Evolutionary conservation across 1,140 invertebrate species (phyloP), one percentile per base, ranked within the genome.

Genomic region (Dysdera silvatica): DNA sequence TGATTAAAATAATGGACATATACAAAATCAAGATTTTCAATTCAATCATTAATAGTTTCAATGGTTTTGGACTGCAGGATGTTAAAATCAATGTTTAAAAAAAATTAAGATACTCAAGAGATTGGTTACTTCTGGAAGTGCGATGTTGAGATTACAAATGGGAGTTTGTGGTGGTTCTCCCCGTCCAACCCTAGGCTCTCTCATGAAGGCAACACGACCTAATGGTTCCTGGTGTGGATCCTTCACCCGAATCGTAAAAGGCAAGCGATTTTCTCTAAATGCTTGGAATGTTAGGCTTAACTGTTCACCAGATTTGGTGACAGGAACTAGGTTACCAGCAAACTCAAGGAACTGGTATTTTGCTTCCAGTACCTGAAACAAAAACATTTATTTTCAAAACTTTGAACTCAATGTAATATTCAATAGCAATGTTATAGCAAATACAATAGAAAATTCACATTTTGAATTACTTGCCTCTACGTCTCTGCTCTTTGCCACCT

Each of bases 221-320:
- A 94, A 85, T 28, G 91, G 87, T 74, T 97, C 93, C 48, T 94
- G 84, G 74, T 93, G 85, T 45, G 88, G 85, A 75, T 96, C 94
- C 74, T 94, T 91, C 2, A 98, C 88, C 70, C 93, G 86, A 0
- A 95, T 89, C n/a, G 87, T 90, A 75, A 97, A 96, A 2, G 94
- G 91, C 56, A 99, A 79, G 49, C 96, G 82, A 79, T 98, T 99
- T 77, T 99, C 96, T 68, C 91, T 84, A 81, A 99, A 99, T 24
- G 95, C 93, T 75, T 88, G 85, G 78, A 99, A 99, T 31, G 88
- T 90, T 69, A 99, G 84, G 70, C 88, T 87, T n/a, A 98, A 80
- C 72, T 98, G 96, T 73, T 98, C 94, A 2, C 95, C 95, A 32
- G 94, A 95, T 74, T 98, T 99, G 4, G 95, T 98, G 4, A 99